Evolutionary conservation across 2,888 invertebrate species (phyloP), one percentile per base, ranked within the genome.

Genomic region (Congeria kusceri): DNA sequence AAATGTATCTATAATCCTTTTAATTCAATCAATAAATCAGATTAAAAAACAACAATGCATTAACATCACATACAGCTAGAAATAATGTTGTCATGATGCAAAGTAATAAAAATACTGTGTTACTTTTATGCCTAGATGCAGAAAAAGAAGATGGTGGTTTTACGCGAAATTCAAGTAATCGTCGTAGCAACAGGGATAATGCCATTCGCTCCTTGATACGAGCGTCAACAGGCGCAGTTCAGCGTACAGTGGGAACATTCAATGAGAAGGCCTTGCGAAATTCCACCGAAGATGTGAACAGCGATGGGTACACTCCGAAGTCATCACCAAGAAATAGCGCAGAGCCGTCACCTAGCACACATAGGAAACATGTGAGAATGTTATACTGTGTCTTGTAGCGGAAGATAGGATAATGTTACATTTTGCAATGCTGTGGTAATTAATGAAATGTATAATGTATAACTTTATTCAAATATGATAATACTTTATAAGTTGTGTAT

Each of bases 191-290:
- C 64, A 65, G 89, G 15, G 86, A 81, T 15, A 84, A 83, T 58
- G 90, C 88, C 18, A 83, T 91, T 18, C 87, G 86, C 29, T 88
- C 86, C 23, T 76, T 90, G 53, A 81, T 90, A 11, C 85, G 87
- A 46, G 88, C 86, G 25, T 86, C 87, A 13, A 80, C 88, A 9
- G 80, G 87, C 1, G 84, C 85, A 0, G 81, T 88, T 71, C 81
- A 73, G 70, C 80, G 86, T 56, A 85, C 86, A 7, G 77, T 87
- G 64, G 69, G 86, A 28, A 87, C 87, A 47, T 88, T 88, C 88
- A 88, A 88, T 0, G 39, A 39, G 11, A 39, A 39, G 13, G 9
- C 15, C 9, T 15, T 39, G 39, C 39, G 39, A 1, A 39, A 39
- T 39, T 87, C 86, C 1, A 47, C 80, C 5, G 87, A 87, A 39